phyloP scores from a whole-genome alignment of 2,797 vertebrate species.

The Pagetopsis macropterus region DNA sequence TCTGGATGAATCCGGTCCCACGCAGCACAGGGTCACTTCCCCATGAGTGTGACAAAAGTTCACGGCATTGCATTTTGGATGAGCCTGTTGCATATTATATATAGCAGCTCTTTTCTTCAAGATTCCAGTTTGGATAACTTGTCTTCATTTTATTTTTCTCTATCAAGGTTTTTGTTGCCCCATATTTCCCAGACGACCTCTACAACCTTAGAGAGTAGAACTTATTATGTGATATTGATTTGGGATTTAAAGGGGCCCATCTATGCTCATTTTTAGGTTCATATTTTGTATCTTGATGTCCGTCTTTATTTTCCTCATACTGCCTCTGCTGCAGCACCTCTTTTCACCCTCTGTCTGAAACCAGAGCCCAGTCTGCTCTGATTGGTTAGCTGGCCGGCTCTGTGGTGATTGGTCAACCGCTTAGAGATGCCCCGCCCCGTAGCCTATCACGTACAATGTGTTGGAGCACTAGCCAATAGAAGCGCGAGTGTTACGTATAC shows the following conservation, averaged over 20 bases:
- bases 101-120: neutral
- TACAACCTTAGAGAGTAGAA: neutral
- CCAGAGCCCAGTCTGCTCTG: no score
- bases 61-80: conserved; percentile 7
- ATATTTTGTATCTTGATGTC: no score
- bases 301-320: no score
- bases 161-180: neutral
- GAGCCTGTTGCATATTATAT: neutral
- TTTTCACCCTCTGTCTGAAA: no score
- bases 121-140: conserved; percentile 8
- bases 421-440: no score
- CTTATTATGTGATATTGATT: neutral
- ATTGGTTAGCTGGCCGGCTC: no score
- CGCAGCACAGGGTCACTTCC: conserved; percentile 34
- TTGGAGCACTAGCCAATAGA: no score
- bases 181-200: neutral
- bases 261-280: no score
- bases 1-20: conserved; percentile 26
- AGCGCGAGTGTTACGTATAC: no score
- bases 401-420: no score
- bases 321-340: no score
- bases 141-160: neutral
- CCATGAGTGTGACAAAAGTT: conserved; percentile 31
- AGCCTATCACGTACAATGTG: no score
- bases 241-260: neutral